phyloP scores from a whole-genome alignment of 2,113 vertebrate species.

The Stigmatopora argus region DNA sequence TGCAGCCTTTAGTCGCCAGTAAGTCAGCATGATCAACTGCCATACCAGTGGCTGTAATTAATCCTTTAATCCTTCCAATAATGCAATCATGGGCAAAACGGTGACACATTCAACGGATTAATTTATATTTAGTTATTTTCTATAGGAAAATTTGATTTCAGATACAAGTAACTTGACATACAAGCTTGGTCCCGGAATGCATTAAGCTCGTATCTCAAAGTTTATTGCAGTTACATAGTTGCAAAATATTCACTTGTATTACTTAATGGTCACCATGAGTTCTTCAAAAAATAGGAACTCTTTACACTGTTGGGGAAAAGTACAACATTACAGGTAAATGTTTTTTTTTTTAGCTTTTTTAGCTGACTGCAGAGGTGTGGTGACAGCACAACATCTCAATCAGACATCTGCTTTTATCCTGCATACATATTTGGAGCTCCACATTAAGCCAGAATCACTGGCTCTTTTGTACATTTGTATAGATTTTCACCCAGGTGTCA shows the following conservation, averaged over 20 bases:
- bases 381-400: slow-evolving; percentile 17
- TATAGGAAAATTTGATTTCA: too few relatives aligned
- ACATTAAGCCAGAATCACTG: slow-evolving; percentile 2
- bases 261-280: slow-evolving; percentile 16
- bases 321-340: slow-evolving; percentile 30
- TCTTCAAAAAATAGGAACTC: slow-evolving; percentile 10
- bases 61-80: too few relatives aligned
- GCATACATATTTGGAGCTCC: slow-evolving; percentile 5
- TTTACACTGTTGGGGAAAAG: not conserved
- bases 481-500: slow-evolving; percentile 26
- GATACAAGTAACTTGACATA: too few relatives aligned
- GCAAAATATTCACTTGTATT: slow-evolving; percentile 3
- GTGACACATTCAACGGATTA: too few relatives aligned
- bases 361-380: slow-evolving; percentile 17
- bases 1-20: too few relatives aligned
- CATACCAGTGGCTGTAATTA: too few relatives aligned
- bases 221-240: not conserved
- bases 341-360: slow-evolving; percentile 20
- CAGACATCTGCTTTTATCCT: slow-evolving; percentile 4
- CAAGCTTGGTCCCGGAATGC: too few relatives aligned
- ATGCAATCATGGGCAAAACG: too few relatives aligned
- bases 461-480: slow-evolving; percentile 1
- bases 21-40: too few relatives aligned
- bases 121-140: too few relatives aligned
- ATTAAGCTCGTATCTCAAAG: too few relatives aligned